Evolutionary conservation across 2,888 invertebrate genomes (phyloP), one percentile per base, ranked within the genome.

Genomic region (Elmis aenea): DNA sequence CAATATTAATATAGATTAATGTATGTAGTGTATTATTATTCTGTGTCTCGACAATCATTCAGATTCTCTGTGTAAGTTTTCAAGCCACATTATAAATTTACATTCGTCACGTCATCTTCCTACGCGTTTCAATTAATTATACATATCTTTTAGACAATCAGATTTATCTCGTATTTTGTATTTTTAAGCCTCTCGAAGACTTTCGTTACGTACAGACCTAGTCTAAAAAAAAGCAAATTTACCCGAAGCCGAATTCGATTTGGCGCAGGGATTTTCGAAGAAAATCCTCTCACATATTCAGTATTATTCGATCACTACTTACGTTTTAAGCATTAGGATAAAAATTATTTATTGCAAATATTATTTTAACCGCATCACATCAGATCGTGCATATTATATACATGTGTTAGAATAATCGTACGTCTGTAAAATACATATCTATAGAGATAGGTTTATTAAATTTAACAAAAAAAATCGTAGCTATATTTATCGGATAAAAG

Each of bases 71-170:
- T 32, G 25, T 27, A 36, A 41, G 41, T 23, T 41, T 41, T 32
- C 35, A 40, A 40, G 29, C 24, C 11, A 26, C 12, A 14, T n/a
- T 12, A 35, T 21, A 39, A 30, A 34, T 40, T 29, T 29, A 31
- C 18, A 18, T 32, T 46, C 45, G 30, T 42, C 43, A 38, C 29
- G 45, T 40, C 45, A 44, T 42, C 45, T 56, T 60, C 64, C 64
- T 64, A 62, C 62, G 51, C 57, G 64, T 61, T 59, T 62, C 64
- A 64, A 64, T 64, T 64, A 59, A 46, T 37, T 46, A 50, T 44
- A 50, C 53, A 55, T 54, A 53, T 55, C 55, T 42, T 33, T 48
- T 49, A 50, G 50, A 48, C 50, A 50, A 52, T 50, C 46, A 47
- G 13, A 22, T 42, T 34, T 26, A 16, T 12, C n/a, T 13, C 14